phyloP scores from a whole-genome alignment of 2,113 vertebrate species.

The Psophia crepitans region DNA sequence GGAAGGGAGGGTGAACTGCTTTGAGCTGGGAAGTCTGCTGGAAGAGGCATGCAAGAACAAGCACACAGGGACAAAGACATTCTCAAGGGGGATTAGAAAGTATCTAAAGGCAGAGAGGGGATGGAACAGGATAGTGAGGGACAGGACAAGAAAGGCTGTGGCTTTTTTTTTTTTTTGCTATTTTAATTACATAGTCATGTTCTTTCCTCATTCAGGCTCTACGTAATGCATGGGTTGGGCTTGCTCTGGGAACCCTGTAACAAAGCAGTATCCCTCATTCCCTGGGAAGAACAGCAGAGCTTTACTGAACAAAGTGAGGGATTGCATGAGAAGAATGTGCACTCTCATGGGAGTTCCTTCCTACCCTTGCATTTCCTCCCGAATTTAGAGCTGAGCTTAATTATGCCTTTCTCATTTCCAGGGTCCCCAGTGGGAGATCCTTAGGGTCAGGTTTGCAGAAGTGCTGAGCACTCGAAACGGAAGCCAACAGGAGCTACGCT shows the following conservation, averaged over 20 bases:
- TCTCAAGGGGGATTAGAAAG: neutral
- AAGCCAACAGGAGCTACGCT: neutral
- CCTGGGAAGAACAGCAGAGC: neutral
- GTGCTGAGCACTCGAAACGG: neutral
- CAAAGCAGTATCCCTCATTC: neutral
- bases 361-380: neutral
- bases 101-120: neutral
- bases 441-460: neutral
- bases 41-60: neutral
- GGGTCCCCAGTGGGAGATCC: neutral
- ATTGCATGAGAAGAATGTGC: neutral
- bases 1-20: neutral
- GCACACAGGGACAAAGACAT: neutral
- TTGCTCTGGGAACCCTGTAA: neutral
- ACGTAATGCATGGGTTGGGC: neutral
- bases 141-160: neutral
- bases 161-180: neutral
- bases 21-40: neutral
- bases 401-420: neutral
- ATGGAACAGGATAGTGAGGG: neutral
- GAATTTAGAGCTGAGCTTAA: neutral
- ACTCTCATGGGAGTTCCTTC: neutral
- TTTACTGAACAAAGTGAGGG: neutral
- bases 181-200: neutral
- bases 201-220: neutral